Evolutionary conservation across 2,113 vertebrate species (phyloP).

Genomic region (Silurus glanis): DNA sequence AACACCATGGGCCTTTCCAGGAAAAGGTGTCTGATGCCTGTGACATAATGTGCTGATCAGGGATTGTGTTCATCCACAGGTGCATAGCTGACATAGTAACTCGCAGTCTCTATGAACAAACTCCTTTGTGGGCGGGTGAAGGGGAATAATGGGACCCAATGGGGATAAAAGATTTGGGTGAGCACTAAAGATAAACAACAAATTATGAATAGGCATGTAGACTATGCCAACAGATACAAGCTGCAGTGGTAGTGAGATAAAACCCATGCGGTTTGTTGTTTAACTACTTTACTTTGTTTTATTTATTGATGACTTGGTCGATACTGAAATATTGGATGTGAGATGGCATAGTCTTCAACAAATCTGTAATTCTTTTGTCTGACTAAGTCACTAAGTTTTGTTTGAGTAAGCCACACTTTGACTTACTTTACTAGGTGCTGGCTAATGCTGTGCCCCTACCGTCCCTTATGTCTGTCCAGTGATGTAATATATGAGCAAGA

Average conservation of each 20-base stretch:
- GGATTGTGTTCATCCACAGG: conserved; percentile 5
- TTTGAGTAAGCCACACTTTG: neutral
- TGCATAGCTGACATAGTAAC: conserved; percentile 21
- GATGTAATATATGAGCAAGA: conserved; percentile 51
- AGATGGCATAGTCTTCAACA: neutral
- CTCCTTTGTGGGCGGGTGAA: conserved; percentile 21
- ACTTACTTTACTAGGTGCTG: neutral
- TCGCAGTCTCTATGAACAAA: conserved; percentile 22
- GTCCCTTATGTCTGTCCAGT: conserved; percentile 10
- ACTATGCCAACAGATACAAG: neutral
- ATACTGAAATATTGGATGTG: neutral
- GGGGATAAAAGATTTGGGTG: conserved; percentile 13
- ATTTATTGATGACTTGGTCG: neutral
- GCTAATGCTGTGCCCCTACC: conserved; percentile 8
- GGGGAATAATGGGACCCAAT: conserved; percentile 34
- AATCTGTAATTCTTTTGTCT: conserved; percentile 1
- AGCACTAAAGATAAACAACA: conserved; percentile 44
- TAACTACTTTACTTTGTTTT: neutral
- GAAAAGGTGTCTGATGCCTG: conserved; percentile 14
- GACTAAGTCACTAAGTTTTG: neutral
- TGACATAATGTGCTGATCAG: conserved; percentile 31
- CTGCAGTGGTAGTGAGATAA: neutral
- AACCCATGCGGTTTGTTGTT: neutral
- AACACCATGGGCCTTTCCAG: conserved; percentile 9
- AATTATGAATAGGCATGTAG: conserved; percentile 27